These are phyloP conservation scores for Scarus forsteni DNA, from an alignment of 2,797 vertebrate species.

Conservation along the genomic window DNA sequence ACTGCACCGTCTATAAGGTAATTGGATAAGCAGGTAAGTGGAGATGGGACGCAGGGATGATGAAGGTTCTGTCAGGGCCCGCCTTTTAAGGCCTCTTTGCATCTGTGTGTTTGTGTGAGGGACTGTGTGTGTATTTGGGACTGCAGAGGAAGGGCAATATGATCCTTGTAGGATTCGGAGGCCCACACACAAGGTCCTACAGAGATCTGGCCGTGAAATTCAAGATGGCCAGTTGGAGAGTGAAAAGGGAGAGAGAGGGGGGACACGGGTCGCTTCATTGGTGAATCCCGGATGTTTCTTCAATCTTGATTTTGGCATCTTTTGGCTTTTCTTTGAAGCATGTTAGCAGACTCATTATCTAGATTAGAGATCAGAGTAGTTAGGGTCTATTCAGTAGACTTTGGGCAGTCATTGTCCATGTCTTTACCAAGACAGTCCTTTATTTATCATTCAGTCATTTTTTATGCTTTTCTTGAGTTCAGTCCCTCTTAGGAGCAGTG, in stretches of 20 bases:
- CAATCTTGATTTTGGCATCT: conserved; percentile 53
- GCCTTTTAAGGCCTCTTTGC: conserved; percentile 59
- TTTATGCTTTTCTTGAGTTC: not conserved
- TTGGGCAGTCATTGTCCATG: conserved; percentile 4
- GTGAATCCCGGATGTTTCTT: conserved; percentile 75
- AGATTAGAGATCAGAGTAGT: conserved; percentile 53
- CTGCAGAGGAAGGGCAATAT: conserved; percentile 80
- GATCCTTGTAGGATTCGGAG: conserved; percentile 80
- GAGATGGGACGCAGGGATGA: conserved; percentile 73
- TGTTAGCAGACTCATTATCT: conserved; percentile 68
- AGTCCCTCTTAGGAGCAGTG: not conserved
- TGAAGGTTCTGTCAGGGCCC: conserved; percentile 67
- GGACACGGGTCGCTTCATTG: conserved; percentile 65
- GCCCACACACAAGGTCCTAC: conserved; percentile 81
- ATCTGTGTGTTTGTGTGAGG: conserved; percentile 29
- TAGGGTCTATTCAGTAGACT: conserved; percentile 25
- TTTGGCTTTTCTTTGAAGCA: conserved; percentile 54
- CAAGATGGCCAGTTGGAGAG: conserved; percentile 78
- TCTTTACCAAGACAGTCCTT: not conserved
- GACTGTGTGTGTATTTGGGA: conserved; percentile 47
- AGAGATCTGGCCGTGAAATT: conserved; percentile 83
- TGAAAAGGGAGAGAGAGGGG: conserved; percentile 42
- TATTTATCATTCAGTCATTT: not conserved
- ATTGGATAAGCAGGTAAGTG: conserved; percentile 81
- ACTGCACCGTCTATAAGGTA: conserved; percentile 68